Conservation (phyloP, 2,888 invertebrate genomes). For the Hydropsyche betteni region DNA sequence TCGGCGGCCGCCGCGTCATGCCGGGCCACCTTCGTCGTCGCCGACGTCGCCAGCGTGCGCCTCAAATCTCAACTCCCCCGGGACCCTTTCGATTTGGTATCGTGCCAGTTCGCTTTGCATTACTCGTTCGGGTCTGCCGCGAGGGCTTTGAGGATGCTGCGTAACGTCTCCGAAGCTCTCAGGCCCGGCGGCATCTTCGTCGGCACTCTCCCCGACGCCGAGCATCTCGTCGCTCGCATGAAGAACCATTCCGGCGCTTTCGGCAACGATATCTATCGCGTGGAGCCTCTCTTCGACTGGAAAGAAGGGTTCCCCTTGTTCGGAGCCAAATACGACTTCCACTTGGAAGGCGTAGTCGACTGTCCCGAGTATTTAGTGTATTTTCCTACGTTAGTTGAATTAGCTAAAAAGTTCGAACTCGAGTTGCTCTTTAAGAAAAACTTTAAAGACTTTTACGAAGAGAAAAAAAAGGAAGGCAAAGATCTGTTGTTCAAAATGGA, state of each 20-base stretch:
- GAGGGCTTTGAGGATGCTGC: slow-evolving; percentile 92
- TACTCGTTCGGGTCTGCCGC: slow-evolving; percentile 91
- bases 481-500: slow-evolving; percentile 78
- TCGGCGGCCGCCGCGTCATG: slow-evolving; percentile 65
- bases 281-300: slow-evolving; percentile 76
- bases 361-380: slow-evolving; percentile 99
- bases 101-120: slow-evolving; percentile 98
- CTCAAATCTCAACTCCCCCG: slow-evolving; percentile 82
- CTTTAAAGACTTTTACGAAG: slow-evolving; percentile 83
- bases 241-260: slow-evolving; percentile 69
- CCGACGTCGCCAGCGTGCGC: slow-evolving; percentile 89
- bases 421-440: slow-evolving; percentile 74
- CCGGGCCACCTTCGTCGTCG: slow-evolving; percentile 88
- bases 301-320: slow-evolving; percentile 80
- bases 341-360: slow-evolving; percentile 94
- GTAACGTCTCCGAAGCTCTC: slow-evolving; percentile 90
- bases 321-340: slow-evolving; percentile 96
- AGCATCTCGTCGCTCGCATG: slow-evolving; percentile 85
- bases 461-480: slow-evolving; percentile 68
- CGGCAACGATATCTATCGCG: slow-evolving; percentile 82
- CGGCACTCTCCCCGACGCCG: slow-evolving; percentile 94
- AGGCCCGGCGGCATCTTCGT: slow-evolving; percentile 93
- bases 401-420: slow-evolving; percentile 77
- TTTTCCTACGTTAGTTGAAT: slow-evolving; percentile 82
- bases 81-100: slow-evolving; percentile 86